Base-by-base conservation (phyloP, 2,113 vertebrate species). In the Pteruthius melanotis region DNA sequence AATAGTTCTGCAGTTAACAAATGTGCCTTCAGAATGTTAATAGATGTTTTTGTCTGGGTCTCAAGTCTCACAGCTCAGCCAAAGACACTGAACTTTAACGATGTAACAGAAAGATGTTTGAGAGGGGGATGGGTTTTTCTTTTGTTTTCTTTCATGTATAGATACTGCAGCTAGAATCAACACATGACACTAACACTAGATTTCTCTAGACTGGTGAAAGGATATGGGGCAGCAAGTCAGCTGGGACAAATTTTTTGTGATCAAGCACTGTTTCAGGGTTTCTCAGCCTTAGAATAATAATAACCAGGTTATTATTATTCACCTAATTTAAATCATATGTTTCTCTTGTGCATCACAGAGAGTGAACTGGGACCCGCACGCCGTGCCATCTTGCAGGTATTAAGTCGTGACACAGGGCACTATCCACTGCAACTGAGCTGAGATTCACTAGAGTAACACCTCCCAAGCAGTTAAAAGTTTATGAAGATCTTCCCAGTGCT, bases 21-120 rank as follows among this genome's bases (percentile, higher is more conserved):
- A 80, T 42, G 28, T 42, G 23, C 53, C 26, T 86, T 69, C 63
- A 57, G 82, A 92, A 90, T 95, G 47, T 81, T 90, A 90, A 90
- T 85, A 66, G 63, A 37, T 59, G 39, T 69, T 86, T 59, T 61
- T 3, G 5, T 92, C 82, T 83, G 59, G 14, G n/a, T 69, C 66
- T 77, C 45, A 40, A 52, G 23, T 77, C 56, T 80, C 37, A 56
- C 15, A 83, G 39, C 44, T 83, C 53, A 72, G n/a, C 19, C 37
- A 86, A 77, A 45, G 35, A 52, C 47, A 75, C 22, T 7, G 47
- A 13, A 45, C 40, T 72, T 57, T 20, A 54, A 24, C 6, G 30
- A 19, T 18, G 22, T 40, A 63, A 60, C 4, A 60, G 17, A 17
- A 44, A 42, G 6, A 3, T 17, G 9, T 52, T 37, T 33, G 8